These are phyloP conservation scores for Chloroceryle amazona DNA, from an alignment of 2,797 vertebrate genomes.

Conservation along the genomic window DNA sequence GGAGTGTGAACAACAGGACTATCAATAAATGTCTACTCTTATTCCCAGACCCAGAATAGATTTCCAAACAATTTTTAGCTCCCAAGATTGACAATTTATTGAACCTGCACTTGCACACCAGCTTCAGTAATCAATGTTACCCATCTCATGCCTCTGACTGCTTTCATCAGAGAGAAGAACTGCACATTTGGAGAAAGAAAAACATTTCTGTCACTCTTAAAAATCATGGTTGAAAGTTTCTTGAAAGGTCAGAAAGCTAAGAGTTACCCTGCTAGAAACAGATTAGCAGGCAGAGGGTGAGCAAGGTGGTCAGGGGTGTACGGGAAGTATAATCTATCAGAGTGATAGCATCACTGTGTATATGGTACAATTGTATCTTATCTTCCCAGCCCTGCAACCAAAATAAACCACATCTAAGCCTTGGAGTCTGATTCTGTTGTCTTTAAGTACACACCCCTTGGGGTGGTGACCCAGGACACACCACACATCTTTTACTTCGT, in stretches of 20 bases:
- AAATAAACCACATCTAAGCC: conserved; percentile 65
- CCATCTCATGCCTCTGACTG: background rate
- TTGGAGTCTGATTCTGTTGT: conserved; percentile 60
- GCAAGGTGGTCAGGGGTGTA: conserved; percentile 40
- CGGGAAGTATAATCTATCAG: conserved; percentile 46
- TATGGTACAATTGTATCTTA: conserved; percentile 68
- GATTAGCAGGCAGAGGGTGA: conserved; percentile 43
- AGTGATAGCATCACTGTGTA: conserved; percentile 46
- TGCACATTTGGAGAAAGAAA: conserved; percentile 4
- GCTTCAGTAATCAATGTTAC: conserved; percentile 27
- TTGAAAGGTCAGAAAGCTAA: conserved; percentile 44
- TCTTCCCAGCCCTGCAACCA: conserved; percentile 67
- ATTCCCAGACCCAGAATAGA: background rate
- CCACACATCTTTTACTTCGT: conserved; percentile 60
- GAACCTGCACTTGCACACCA: background rate
- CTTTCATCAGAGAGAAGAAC: background rate
- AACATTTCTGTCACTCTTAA: conserved; percentile 27
- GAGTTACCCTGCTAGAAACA: conserved; percentile 8
- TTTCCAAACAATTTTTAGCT: conserved; percentile 15
- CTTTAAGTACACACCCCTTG: conserved; percentile 66
- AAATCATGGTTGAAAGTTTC: conserved; percentile 12
- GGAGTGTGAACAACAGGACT: conserved; percentile 2
- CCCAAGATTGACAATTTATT: conserved; percentile 8
- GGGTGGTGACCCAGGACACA: conserved; percentile 60
- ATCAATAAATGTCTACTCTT: conserved; percentile 26